phyloP scores from a whole-genome alignment of 2,113 vertebrate species.

The Eptesicus fuscus region DNA sequence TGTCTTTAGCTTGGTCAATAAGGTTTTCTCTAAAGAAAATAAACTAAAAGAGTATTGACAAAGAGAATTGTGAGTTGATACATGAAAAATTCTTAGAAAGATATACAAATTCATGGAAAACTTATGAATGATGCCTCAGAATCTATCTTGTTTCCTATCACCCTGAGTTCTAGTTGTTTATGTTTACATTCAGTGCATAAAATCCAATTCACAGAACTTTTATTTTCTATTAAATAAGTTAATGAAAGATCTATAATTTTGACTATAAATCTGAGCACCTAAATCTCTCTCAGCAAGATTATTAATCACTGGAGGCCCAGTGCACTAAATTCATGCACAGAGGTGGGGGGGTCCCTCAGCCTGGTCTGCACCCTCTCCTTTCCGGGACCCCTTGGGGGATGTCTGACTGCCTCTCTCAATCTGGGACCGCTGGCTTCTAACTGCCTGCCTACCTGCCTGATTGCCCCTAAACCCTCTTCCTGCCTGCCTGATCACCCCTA shows the following conservation, averaged over 20 bases:
- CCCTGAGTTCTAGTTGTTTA: background rate
- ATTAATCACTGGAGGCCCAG: background rate
- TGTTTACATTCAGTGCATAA: background rate
- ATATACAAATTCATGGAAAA: background rate
- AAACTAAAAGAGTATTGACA: background rate
- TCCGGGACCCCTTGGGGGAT: no score
- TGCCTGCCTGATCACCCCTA: no score
- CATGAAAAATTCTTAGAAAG: background rate
- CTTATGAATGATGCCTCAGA: background rate
- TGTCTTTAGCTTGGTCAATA: background rate
- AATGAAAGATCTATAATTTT: background rate
- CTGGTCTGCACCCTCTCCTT: no score
- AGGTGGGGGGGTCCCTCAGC: no score
- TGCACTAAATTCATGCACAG: no score
- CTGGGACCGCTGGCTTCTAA: no score
- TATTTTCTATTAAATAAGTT: background rate
- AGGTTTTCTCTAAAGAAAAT: background rate
- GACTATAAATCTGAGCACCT: background rate
- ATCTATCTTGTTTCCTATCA: background rate
- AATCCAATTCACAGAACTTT: background rate
- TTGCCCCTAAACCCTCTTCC: no score
- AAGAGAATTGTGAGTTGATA: background rate
- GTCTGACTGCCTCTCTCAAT: no score
- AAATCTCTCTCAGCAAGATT: background rate
- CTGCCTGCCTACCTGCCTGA: no score